Evolutionary conservation across 2,797 vertebrate genomes (phyloP), one percentile per base, ranked within the genome.

Genomic region (Rhinogobio ventralis): DNA sequence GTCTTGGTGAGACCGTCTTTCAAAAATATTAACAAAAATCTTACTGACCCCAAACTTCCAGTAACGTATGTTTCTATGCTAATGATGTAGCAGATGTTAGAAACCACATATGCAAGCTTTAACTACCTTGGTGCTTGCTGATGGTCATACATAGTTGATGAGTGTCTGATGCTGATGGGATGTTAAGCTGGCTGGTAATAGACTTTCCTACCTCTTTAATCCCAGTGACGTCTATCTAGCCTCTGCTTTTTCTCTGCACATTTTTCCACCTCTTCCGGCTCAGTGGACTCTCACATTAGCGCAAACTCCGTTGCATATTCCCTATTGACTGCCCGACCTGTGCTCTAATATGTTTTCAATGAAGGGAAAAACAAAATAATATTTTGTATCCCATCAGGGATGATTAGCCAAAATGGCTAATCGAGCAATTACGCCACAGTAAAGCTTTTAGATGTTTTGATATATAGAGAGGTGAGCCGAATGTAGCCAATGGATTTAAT

Each of bases 401-500:
- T 87, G 80, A 88, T 85, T 85, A 84, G 72, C 73, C 71, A 80
- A 80, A 66, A 64, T 66, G 66, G 62, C 81, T 88, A 84, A 88
- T 84, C 57, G 82, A 77, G 86, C 86, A 83, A 85, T 86, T 86
- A 87, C 42, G 51, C 45, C 39, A 68, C 72, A 62, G 81, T 25
- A 45, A 85, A 51, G 85, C 83, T 86, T 86, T 75, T 76, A 86
- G 45, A 86, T 85, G 77, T 87, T 86, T 77, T 84, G 83, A 89
- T 82, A 82, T 77, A 87, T 79, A 79, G 83, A 81, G 86, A 74
- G 77, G 82, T 64, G 84, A 72, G 79, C 67, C 7, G 57, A 81
- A 68, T 57, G 81, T 83, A 86, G 87, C 78, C 82, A 78, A 51
- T 76, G 33, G 55, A 84, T 73, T 88, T 90, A 91, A 91, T 90